A percentile compares a stretch with the other conserved stretches of the same genome.
Conservation (phyloP, 2,113 vertebrate species). For the Polypterus senegalus region DNA sequence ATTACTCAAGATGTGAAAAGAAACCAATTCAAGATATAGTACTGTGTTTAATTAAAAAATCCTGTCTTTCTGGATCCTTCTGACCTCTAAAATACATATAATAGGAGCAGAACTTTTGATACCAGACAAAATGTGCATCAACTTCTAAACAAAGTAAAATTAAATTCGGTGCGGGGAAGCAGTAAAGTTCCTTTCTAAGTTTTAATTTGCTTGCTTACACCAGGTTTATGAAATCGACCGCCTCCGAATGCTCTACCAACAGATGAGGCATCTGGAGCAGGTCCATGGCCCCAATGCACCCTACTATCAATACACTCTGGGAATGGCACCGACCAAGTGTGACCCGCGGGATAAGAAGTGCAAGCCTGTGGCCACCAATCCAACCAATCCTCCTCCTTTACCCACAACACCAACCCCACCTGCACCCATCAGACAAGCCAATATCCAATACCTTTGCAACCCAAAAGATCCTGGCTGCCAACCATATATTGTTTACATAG, state of each 20-base stretch:
- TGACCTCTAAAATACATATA: too few relatives aligned
- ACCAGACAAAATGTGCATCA: neutral
- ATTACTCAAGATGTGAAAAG: too few relatives aligned
- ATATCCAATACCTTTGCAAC: constrained; percentile 52
- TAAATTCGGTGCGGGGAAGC: too few relatives aligned
- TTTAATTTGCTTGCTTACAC: neutral
- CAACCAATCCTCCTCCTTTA: constrained; percentile 20
- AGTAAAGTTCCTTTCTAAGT: neutral
- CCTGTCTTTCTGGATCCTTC: too few relatives aligned
- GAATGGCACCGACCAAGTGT: constrained; percentile 34
- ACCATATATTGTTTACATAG: constrained; percentile 60
- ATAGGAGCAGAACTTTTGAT: neutral
- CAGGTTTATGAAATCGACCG: constrained; percentile 63
- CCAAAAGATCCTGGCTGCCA: constrained; percentile 47
- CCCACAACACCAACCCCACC: constrained; percentile 17
- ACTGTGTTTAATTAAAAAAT: too few relatives aligned
- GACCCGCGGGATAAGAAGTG: constrained; percentile 50
- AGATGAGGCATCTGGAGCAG: constrained; percentile 57
- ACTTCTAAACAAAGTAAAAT: neutral
- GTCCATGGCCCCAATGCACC: constrained; percentile 51
- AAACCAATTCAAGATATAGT: too few relatives aligned
- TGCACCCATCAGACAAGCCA: constrained; percentile 38
- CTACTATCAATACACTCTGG: constrained; percentile 49
- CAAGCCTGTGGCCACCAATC: constrained; percentile 15
- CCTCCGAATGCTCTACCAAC: constrained; percentile 59